These are phyloP conservation scores for Melanostigma gelatinosum DNA, from an alignment of 2,113 vertebrate species.

Conservation along the genomic window DNA sequence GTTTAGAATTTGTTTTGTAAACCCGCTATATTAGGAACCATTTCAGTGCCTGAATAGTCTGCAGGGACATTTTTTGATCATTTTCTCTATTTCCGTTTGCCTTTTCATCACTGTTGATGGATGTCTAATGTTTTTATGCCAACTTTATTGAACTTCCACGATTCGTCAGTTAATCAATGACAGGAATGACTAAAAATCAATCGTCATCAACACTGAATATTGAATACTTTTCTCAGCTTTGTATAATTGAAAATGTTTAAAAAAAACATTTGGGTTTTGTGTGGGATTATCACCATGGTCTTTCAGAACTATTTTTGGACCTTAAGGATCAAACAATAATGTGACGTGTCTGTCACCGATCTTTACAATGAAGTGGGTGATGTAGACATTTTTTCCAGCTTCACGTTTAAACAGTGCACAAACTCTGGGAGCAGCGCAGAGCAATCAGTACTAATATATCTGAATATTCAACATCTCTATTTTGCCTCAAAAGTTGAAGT, in stretches of 20 bases:
- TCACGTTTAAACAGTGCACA: conserved; percentile 8
- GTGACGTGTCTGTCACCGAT: background rate
- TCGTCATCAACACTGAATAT: background rate
- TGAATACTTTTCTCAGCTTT: background rate
- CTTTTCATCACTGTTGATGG: background rate
- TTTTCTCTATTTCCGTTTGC: background rate
- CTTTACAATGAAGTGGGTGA: background rate
- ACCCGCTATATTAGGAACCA: background rate
- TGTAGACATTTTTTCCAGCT: background rate
- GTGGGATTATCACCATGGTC: background rate
- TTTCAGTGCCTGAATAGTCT: background rate
- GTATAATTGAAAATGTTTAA: background rate
- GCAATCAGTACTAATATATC: background rate
- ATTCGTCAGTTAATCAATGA: background rate
- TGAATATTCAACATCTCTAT: background rate
- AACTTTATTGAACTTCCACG: background rate
- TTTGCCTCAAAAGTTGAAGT: background rate
- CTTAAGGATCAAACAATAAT: conserved; percentile 2
- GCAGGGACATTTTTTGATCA: background rate
- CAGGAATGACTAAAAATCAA: background rate
- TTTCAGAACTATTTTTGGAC: background rate
- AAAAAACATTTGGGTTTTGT: background rate
- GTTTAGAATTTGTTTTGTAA: background rate
- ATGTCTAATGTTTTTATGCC: too few species aligned
- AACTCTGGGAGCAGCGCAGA: background rate